Base-by-base conservation (phyloP, 1,140 invertebrate species). In the Lepidurus apus region DNA sequence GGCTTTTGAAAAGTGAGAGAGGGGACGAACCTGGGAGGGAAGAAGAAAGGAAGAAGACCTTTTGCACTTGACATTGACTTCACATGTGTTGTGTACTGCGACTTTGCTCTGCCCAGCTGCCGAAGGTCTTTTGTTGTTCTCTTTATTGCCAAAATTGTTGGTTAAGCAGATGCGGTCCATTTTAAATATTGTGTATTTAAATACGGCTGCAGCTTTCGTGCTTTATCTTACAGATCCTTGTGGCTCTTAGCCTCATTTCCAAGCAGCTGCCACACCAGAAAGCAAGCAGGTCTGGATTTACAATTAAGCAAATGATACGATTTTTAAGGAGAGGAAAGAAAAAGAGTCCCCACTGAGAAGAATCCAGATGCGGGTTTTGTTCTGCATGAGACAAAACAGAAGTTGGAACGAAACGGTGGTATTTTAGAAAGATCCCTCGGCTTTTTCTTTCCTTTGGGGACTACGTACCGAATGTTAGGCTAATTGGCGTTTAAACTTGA, bases 21-120 rank as follows among this genome's bases (percentile, higher is more conserved):
- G 21, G 17, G 53, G 10, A 13, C 53, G 17, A 65, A 65, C 17
- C 17, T 21, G 53, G 8, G 53, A 65, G 53, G 21, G 21, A 21
- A 21, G 53, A 21, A 9, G 53, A 21, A 34, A 7, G 53, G 17
- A 65, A 21, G 53, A 21, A n/a, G 53, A 65, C 53, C 53, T 21
- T 65, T 65, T 65, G 53, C 53, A 65, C 53, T 65, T 65, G 53
- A 65, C 53, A 65, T 65, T 65, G 53, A 65, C 53, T 65, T 65
- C 53, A 17, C 53, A 65, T 65, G 53, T 65, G 53, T 13, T 17
- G 21, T 65, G 13, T 65, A 65, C 53, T 34, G n/a, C 53, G 17
- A 13, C 53, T 65, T 1, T n/a, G 17, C 53, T 21, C 5, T 65
- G 53, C 17, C 53, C 53, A 65, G 53, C 53, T 65, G 53, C 53